Base-by-base conservation (phyloP, 1,140 invertebrate species). In the Drosophila prosaltans region DNA sequence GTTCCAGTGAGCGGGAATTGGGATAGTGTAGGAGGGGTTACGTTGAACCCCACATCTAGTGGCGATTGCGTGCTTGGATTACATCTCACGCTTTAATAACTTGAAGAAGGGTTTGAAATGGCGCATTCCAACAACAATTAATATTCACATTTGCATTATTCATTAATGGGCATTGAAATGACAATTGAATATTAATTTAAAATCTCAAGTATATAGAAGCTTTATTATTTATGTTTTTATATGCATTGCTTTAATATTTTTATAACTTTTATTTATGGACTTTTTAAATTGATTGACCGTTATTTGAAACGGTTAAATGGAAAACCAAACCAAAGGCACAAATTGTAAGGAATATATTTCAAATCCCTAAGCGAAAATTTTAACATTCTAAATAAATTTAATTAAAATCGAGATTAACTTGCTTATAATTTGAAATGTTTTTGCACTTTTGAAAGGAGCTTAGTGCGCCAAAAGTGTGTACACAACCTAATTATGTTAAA, bases 31-130 rank as follows among this genome's bases (percentile, higher is more conserved):
- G 16, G 57, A 24, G 8, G 16, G 16, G 28, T 32, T 59, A 5
- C 8, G 57, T 59, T 59, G 57, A 24, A 21, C 36, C 16, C 32
- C 32, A 4, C 9, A 39, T 16, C 32, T 74, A 60, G 72, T 51
- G 72, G 36, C 10, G 74, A 76, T 39, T 36, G 40, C 73, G 73
- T 77, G 73, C 69, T 70, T 76, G 24, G n/a, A 55, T 59, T 32
- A 7, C 73, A 65, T 66, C 32, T 76, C 74, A 76, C 73, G 73
- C 69, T 40, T n/a, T 32, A 36, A 36, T 4, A 36, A 7, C 32
- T 26, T 16, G 21, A 16, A 0, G 16, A 41, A 30, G n/a, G 41
- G n/a, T 59, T 8, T 8, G 1, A 9, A n/a, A 48, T 69, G 45
- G 59, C 48, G 36, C 7, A n/a, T 24, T 6, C 9, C 24, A 43